Evolutionary conservation across 2,113 vertebrate genomes (phyloP).

Genomic region (Ivindomyrus marchei): DNA sequence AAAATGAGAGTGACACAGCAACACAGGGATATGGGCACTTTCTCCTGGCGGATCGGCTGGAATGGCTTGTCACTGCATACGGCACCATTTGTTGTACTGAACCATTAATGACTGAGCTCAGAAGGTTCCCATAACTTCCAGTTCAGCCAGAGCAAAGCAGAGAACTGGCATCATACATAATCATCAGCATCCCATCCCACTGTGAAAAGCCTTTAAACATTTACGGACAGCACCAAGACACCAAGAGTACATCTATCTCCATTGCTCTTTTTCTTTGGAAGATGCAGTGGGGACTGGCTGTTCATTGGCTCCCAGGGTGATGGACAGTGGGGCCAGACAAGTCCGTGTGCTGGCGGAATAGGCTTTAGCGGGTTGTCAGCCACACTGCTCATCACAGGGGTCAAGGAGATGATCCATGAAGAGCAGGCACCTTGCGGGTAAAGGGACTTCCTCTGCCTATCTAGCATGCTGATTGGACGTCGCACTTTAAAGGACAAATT

Average conservation of each 20-base stretch:
- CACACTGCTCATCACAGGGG: background rate
- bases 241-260: background rate
- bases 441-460: background rate
- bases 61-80: background rate
- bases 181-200: background rate
- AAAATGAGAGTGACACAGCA: background rate
- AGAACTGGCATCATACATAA: background rate
- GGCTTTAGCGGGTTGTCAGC: background rate
- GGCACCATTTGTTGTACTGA: background rate
- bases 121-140: background rate
- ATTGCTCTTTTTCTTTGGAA: background rate
- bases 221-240: background rate
- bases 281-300: background rate
- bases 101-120: background rate
- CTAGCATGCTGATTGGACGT: constrained; percentile 17
- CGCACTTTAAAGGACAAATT: constrained; percentile 16
- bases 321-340: background rate
- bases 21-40: background rate
- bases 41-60: background rate
- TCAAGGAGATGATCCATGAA: background rate
- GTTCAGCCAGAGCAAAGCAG: background rate
- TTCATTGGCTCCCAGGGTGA: background rate
- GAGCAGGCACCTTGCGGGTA: background rate
- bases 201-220: background rate
- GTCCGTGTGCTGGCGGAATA: background rate